phyloP scores from a whole-genome alignment of 1,140 invertebrate species.

The Philaenus spumarius region DNA sequence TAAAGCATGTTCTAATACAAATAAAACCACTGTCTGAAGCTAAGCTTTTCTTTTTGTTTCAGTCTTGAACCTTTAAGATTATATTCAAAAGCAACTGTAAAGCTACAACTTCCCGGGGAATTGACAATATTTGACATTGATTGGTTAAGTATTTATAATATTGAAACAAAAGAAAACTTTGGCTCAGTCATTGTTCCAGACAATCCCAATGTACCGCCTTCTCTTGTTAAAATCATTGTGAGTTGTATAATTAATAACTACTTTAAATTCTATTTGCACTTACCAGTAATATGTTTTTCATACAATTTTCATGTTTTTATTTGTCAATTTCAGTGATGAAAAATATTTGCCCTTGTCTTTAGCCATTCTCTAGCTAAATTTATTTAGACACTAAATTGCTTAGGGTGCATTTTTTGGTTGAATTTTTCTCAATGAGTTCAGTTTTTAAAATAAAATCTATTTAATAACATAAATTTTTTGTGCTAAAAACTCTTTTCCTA shows the following conservation, averaged over 20 bases:
- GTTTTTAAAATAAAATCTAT: no score
- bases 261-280: no score
- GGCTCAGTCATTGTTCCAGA: constrained; percentile 74
- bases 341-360: no score
- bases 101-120: constrained; percentile 71
- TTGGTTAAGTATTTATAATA: constrained; percentile 79
- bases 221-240: constrained; percentile 50
- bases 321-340: neutral
- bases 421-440: no score
- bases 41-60: constrained; percentile 23
- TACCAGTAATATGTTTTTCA: no score
- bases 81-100: constrained; percentile 69
- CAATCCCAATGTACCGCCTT: constrained; percentile 78
- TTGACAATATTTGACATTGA: constrained; percentile 75
- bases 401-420: no score
- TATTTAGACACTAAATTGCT: no score
- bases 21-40: neutral
- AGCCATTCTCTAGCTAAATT: no score
- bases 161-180: constrained; percentile 60
- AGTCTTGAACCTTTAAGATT: constrained; percentile 62
- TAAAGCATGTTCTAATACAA: no score
- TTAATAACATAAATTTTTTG: no score
- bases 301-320: neutral
- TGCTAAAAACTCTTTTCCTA: no score
- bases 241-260: no score